phyloP scores from a whole-genome alignment of 2,113 vertebrate genomes.

The Spea bombifrons region DNA sequence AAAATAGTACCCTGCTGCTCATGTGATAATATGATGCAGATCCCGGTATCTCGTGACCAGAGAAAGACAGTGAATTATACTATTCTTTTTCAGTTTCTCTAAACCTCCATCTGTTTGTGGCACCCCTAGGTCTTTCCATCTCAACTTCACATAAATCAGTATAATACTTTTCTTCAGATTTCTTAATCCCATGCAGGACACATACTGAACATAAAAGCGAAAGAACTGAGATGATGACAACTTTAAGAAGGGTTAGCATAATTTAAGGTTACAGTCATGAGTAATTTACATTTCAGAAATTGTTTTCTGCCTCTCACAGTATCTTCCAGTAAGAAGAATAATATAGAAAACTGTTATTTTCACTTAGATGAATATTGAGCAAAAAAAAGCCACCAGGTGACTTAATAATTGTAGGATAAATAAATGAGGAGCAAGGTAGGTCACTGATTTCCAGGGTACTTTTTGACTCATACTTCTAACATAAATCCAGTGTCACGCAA shows the following conservation, averaged over 20 bases:
- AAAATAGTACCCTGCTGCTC: neutral
- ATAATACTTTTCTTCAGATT: conserved; percentile 19
- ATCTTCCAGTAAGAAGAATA: no score
- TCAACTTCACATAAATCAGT: conserved; percentile 28
- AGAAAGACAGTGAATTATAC: neutral
- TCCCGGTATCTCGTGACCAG: neutral
- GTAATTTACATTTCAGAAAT: conserved; percentile 30
- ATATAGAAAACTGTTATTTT: no score
- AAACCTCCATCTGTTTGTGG: conserved; percentile 15
- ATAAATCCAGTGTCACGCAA: no score
- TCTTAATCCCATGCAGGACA: conserved; percentile 7
- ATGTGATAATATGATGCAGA: neutral
- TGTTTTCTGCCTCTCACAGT: no score
- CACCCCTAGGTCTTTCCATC: neutral
- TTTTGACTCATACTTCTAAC: no score
- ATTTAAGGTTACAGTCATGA: conserved; percentile 1
- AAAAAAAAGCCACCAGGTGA: no score
- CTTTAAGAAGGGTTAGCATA: neutral
- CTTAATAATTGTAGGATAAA: no score
- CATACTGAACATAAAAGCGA: conserved; percentile 19
- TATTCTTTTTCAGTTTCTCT: conserved; percentile 12
- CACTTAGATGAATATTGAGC: no score
- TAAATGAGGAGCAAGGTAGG: no score
- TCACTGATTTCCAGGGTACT: no score
- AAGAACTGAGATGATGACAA: conserved; percentile 4